These are phyloP conservation scores for Candidula unifasciata DNA, from an alignment of 2,888 invertebrate species.

Conservation along the genomic window DNA sequence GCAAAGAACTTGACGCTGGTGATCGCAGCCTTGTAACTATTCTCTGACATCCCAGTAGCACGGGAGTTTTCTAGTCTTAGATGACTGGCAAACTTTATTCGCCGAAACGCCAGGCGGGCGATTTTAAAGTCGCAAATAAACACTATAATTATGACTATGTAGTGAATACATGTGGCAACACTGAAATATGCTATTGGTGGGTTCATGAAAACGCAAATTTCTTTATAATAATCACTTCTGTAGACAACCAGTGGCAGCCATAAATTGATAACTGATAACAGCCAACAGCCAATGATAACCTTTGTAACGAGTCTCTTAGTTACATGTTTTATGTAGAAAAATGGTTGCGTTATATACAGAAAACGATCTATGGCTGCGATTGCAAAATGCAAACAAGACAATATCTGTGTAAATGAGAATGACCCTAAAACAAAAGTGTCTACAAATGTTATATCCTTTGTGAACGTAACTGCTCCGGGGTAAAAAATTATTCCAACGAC, in stretches of 20 bases:
- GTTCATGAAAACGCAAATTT: not conserved
- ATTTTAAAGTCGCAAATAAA: not conserved
- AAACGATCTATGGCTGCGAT: not conserved
- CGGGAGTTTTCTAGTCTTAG: not conserved
- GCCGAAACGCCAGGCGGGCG: not conserved
- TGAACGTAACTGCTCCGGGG: no score
- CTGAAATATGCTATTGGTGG: conserved; percentile 5
- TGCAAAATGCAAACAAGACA: not conserved
- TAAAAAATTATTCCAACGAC: no score
- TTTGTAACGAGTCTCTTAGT: not conserved
- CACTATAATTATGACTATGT: not conserved
- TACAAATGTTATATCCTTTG: not conserved
- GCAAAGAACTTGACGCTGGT: not conserved
- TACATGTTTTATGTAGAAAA: not conserved
- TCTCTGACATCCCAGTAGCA: not conserved
- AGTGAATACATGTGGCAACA: not conserved
- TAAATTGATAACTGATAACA: not conserved
- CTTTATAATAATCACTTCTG: not conserved
- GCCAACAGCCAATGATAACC: not conserved
- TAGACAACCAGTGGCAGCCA: not conserved
- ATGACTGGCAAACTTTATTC: not conserved
- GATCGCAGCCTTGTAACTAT: not conserved
- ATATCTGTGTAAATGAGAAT: not conserved
- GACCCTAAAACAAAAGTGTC: not conserved
- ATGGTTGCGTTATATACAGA: conserved; percentile 11